Evolutionary conservation across 2,888 invertebrate species (phyloP).

Genomic region (Sinelater perroti): DNA sequence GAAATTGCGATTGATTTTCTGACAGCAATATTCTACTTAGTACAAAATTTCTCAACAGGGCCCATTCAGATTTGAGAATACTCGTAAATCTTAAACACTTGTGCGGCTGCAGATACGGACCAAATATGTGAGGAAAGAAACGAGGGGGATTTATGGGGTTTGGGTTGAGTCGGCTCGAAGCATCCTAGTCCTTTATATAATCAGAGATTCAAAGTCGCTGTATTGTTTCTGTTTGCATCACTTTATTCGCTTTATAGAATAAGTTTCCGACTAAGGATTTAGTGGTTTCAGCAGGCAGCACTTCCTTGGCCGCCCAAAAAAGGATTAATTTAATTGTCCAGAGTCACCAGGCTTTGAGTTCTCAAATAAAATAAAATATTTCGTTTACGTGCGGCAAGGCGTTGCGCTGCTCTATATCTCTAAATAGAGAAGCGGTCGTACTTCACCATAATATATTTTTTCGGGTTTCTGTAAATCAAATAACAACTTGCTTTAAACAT

Average conservation of each 20-base stretch:
- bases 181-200: not conserved
- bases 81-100: slow-evolving; percentile 14
- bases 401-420: too few relatives aligned
- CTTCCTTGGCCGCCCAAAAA: too few relatives aligned
- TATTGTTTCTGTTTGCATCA: not conserved
- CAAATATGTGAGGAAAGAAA: slow-evolving; percentile 10
- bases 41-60: slow-evolving; percentile 2
- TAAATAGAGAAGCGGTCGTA: too few relatives aligned
- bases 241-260: too few relatives aligned
- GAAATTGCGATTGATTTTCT: slow-evolving; percentile 1
- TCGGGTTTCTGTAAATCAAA: too few relatives aligned
- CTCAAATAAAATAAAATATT: too few relatives aligned
- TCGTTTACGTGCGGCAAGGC: too few relatives aligned
- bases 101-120: slow-evolving; percentile 8
- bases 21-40: slow-evolving; percentile 7
- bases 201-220: not conserved
- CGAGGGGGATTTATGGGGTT: slow-evolving; percentile 5
- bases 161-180: slow-evolving; percentile 2
- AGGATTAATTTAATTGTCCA: too few relatives aligned
- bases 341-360: too few relatives aligned
- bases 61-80: slow-evolving; percentile 10
- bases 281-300: too few relatives aligned
- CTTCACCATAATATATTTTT: too few relatives aligned
- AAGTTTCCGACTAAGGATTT: too few relatives aligned
- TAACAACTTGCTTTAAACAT: not conserved